Conservation (phyloP, 1,140 invertebrate species). For the Sweltsa coloradensis region DNA sequence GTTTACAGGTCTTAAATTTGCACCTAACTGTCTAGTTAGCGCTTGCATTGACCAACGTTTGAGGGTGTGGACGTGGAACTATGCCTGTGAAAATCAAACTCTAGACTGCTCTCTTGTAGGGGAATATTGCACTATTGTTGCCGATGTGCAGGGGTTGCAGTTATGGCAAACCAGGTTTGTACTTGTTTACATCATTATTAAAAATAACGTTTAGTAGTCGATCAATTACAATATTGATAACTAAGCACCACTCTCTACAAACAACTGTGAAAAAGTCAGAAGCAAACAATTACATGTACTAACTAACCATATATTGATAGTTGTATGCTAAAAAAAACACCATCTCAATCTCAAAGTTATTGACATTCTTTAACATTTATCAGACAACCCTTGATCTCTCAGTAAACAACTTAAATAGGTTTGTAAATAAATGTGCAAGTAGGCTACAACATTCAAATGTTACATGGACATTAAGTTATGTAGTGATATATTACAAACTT, state of each 20-base stretch:
- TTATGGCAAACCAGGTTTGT: constrained; percentile 18
- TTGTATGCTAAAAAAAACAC: too few species aligned
- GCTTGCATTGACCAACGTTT: constrained; percentile 47
- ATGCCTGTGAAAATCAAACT: constrained; percentile 18
- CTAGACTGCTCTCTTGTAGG: constrained; percentile 27
- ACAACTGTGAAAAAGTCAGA: neutral
- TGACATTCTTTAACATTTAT: too few species aligned
- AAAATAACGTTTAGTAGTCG: neutral
- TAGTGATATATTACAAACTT: too few species aligned
- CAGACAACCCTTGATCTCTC: too few species aligned
- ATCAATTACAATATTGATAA: neutral
- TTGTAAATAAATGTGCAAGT: too few species aligned
- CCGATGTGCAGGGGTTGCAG: constrained; percentile 49
- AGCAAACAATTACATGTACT: neutral
- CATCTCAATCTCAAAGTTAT: too few species aligned
- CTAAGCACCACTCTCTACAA: neutral
- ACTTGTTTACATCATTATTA: neutral
- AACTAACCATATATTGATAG: neutral
- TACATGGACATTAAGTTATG: too few species aligned
- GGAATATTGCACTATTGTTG: constrained; percentile 34
- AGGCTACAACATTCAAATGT: too few species aligned
- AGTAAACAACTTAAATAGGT: too few species aligned
- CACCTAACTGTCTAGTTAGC: constrained; percentile 34
- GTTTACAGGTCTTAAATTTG: constrained; percentile 35
- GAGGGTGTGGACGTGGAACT: constrained; percentile 31